Evolutionary conservation across 2,888 invertebrate species (phyloP), one percentile per base, ranked within the genome.

Genomic region (Strigamia transsilvanica): DNA sequence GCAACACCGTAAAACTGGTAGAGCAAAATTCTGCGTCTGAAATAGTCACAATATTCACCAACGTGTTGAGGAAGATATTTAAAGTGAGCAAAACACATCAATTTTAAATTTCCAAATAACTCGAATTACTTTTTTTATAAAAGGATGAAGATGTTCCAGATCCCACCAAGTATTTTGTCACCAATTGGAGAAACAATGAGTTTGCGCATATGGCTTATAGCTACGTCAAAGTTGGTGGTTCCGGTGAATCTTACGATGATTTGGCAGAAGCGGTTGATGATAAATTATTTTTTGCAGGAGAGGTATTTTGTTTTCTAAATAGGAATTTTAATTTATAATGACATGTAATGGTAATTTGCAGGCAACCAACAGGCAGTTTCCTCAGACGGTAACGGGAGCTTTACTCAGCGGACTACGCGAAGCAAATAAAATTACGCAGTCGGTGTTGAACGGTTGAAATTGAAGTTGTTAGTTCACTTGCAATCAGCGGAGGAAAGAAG

Each of bases 341-440:
- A 4, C n/a, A 15, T 3, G 2, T n/a, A 4, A 38, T 10, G 9
- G 4, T 73, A 27, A 27, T 27, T 77, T 87, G 27, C 85, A 89
- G 89, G 88, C 88, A 15, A 89, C 89, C n/a, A 88, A 88, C 83
- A 86, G 87, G 3, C 87, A 87, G 84, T 88, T 87, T 84, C 89
- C 89, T 15, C 89, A 89, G 84, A 89, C 89, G 4, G 88, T 89
- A 83, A 87, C 89, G 1, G 90, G 90, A 34, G 89, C 90, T 0
- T 89, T 88, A 84, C 83, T 89, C 73, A 88, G 88, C 83, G 90
- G 89, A 13, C 84, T 89, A 2, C 84, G 89, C 32, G 89, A 89
- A 84, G 88, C 89, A 0, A 84, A 85, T 82, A 87, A 86, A 81
- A 86, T 88, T 42, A 46, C 46, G 0, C 5, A 15, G 0, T 46